Base-by-base conservation (phyloP, 2,797 vertebrate species). In the Eremophila alpestris region DNA sequence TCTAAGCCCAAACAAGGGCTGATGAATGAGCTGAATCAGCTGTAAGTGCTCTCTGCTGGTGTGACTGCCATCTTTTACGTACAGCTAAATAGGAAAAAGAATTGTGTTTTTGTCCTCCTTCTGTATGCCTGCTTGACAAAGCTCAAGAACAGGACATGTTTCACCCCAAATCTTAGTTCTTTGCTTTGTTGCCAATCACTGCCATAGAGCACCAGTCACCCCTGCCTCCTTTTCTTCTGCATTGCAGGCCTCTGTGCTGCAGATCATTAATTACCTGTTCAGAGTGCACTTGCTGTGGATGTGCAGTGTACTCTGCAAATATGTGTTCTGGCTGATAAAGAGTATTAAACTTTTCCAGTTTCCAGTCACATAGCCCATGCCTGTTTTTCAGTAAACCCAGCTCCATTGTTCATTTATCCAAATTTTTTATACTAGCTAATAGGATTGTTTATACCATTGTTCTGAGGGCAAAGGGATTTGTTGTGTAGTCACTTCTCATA, bases 11-110 rank as follows among this genome's bases (percentile, higher is more conserved):
- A 52, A 73, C 76, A 91, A 71, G 36, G 13, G 27, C 55, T 83
- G 87, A 88, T 79, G 73, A 94, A 94, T 59, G 76, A 88, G 73
- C 54, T 90, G 85, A 91, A 95, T 93, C 76, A 88, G 65, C 51
- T 40, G 60, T 79, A 78, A 94, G 49, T 81, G 85, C 81, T 96
- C 54, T 78, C 46, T 71, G 46, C 58, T 88, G 76, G 22, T 81
- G 51, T 48, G 76, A 82, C 73, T 88, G 82, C 62, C 48, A 20
- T 43, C 46, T 65, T 88, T 94, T 88, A 88, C 65, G 30, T 6
- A 48, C 16, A 71, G 36, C 43, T 93, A 73, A 78, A 91, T 75
- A 87, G 54, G 11, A 68, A 76, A 79, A 46, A 8, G 40, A 46
- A 52, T 54, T 55, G 64, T 17, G 13, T 0, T 87, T 85, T 85